Conservation (phyloP, 2,797 vertebrate species). For the Tapirus indicus region DNA sequence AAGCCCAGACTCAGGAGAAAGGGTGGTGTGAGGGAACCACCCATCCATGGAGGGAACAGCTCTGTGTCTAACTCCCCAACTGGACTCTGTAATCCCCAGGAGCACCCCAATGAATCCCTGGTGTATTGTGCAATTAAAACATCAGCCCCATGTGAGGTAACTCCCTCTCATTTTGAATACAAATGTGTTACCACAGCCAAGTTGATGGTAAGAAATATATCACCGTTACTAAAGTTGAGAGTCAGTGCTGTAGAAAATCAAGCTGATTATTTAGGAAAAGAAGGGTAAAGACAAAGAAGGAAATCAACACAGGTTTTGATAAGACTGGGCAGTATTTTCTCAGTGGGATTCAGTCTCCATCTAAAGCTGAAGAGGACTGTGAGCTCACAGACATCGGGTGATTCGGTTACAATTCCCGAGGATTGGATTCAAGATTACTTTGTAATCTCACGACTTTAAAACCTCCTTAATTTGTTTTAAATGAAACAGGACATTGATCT, state of each 20-base stretch:
- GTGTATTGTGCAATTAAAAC: not conserved
- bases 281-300: slow-evolving; percentile 22
- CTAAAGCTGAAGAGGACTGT: slow-evolving; percentile 67
- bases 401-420: slow-evolving; percentile 75
- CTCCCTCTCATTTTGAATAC: not conserved
- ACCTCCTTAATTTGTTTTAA: slow-evolving; percentile 78
- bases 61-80: not conserved
- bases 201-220: slow-evolving; percentile 22
- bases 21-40: not conserved
- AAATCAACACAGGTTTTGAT: slow-evolving; percentile 62
- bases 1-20: not conserved
- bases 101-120: not conserved
- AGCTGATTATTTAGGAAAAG: slow-evolving; percentile 54
- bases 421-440: slow-evolving; percentile 77
- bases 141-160: not conserved
- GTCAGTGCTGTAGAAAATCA: not conserved
- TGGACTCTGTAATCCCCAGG: not conserved
- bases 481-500: slow-evolving; percentile 65
- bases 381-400: slow-evolving; percentile 66
- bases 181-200: slow-evolving; percentile 1
- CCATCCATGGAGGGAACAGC: not conserved
- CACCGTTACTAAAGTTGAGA: not conserved
- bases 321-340: slow-evolving; percentile 53
- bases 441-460: slow-evolving; percentile 79
- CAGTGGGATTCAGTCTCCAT: slow-evolving; percentile 74